Percentiles rank a stretch among this genome's conserved stretches.
Evolutionary conservation across 2,113 vertebrate genomes (phyloP).

Genomic region (Leucoraja erinaceus): DNA sequence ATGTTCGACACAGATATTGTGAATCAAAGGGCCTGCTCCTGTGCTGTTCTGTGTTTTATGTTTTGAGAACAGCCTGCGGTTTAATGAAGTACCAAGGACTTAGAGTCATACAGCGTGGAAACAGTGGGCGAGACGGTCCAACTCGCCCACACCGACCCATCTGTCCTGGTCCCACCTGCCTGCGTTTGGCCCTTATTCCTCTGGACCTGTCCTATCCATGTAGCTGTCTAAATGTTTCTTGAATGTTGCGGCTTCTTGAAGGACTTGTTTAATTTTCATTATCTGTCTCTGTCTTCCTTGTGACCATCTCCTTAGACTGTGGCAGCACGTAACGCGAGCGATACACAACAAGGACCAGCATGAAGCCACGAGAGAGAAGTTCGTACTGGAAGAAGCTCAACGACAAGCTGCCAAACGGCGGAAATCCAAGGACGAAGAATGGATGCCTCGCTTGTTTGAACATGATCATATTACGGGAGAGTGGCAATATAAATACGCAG

Average conservation of each 20-base stretch:
- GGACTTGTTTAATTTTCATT: background rate
- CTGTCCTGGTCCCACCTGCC: too few relatives aligned
- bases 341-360: slow-evolving; percentile 96
- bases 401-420: slow-evolving; percentile 83
- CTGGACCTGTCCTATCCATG: too few relatives aligned
- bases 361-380: slow-evolving; percentile 94
- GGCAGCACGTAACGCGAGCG: slow-evolving; percentile 92
- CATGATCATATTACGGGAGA: slow-evolving; percentile 82
- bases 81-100: background rate
- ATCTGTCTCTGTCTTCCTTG: background rate
- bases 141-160: too few relatives aligned
- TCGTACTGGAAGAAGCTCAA: slow-evolving; percentile 86
- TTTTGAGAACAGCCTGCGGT: background rate
- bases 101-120: too few relatives aligned
- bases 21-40: too few relatives aligned
- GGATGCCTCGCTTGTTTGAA: slow-evolving; percentile 81
- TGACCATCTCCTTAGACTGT: slow-evolving; percentile 66
- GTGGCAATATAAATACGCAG: slow-evolving; percentile 93
- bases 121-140: too few relatives aligned
- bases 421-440: slow-evolving; percentile 81
- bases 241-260: background rate
- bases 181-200: too few relatives aligned
- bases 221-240: too few relatives aligned
- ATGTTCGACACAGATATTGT: too few relatives aligned
- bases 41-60: too few relatives aligned